phyloP scores from a whole-genome alignment of 2,113 vertebrate species.

The Poeciliopsis occidentalis region DNA sequence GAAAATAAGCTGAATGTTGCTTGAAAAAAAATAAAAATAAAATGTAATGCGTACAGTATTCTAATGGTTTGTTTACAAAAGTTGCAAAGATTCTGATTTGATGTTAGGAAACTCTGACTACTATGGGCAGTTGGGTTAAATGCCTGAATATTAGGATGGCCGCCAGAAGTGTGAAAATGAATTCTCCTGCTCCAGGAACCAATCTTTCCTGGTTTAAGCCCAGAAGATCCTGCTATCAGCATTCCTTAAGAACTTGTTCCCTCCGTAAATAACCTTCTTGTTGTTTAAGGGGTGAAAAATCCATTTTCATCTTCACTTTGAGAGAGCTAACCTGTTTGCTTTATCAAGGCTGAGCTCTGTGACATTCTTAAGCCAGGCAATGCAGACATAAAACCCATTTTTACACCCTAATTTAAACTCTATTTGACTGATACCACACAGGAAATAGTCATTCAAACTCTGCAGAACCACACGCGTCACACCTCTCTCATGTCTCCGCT shows the following conservation, averaged over 20 bases:
- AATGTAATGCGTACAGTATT: no score
- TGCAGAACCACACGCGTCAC: neutral
- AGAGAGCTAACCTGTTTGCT: neutral
- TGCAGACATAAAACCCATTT: neutral
- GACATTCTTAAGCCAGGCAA: no score
- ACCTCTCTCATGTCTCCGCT: neutral
- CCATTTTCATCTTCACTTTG: neutral
- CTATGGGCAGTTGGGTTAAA: neutral
- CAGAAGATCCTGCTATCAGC: neutral
- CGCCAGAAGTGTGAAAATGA: neutral
- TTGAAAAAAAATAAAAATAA: no score
- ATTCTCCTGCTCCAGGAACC: neutral
- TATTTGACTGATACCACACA: neutral
- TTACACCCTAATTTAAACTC: neutral
- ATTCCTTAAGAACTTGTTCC: neutral
- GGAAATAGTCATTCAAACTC: neutral
- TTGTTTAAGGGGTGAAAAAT: neutral
- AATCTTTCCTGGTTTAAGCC: neutral
- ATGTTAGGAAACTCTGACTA: no score
- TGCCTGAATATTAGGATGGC: no score
- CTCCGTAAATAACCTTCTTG: neutral
- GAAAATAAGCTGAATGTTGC: no score
- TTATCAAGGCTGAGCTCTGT: neutral
- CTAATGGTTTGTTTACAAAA: no score
- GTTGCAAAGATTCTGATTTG: no score